Conservation (phyloP, 2,888 invertebrate genomes). For the Drosophila neotestacea region DNA sequence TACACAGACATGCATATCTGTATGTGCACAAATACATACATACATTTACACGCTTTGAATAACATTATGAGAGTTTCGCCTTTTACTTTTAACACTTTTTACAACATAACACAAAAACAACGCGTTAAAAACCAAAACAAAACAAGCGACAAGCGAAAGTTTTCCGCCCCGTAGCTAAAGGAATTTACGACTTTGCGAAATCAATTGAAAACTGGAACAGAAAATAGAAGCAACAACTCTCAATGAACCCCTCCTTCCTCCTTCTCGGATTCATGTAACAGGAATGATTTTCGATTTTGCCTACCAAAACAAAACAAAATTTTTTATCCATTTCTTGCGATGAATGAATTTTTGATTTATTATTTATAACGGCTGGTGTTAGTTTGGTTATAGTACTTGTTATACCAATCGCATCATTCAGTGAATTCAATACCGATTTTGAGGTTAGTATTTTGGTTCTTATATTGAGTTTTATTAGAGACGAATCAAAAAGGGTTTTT, state of each 20-base stretch:
- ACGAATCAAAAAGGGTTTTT: too few relatives aligned
- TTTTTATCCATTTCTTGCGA: conserved; percentile 1
- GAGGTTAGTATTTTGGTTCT: conserved; percentile 40
- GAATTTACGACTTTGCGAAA: conserved; percentile 79
- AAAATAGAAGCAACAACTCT: conserved; percentile 32
- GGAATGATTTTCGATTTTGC: conserved; percentile 46
- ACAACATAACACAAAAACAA: conserved; percentile 49
- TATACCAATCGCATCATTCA: conserved; percentile 13
- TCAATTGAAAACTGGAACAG: conserved; percentile 75
- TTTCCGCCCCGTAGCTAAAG: conserved; percentile 54
- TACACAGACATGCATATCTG: conserved; percentile 25
- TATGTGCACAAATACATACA: conserved; percentile 17
- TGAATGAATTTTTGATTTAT: conserved; percentile 58
- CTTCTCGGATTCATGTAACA: neutral
- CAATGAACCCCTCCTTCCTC: neutral
- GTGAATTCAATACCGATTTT: conserved; percentile 26
- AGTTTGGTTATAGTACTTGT: neutral
- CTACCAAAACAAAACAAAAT: conserved; percentile 4
- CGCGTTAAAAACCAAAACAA: conserved; percentile 35
- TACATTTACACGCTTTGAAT: conserved; percentile 66
- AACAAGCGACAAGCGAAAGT: conserved; percentile 66
- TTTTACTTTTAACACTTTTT: conserved; percentile 71
- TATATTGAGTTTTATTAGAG: neutral
- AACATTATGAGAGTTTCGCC: conserved; percentile 78
- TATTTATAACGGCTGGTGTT: conserved; percentile 6